phyloP scores from a whole-genome alignment of 1,140 invertebrate genomes.

The Brachionus plicatilis region DNA sequence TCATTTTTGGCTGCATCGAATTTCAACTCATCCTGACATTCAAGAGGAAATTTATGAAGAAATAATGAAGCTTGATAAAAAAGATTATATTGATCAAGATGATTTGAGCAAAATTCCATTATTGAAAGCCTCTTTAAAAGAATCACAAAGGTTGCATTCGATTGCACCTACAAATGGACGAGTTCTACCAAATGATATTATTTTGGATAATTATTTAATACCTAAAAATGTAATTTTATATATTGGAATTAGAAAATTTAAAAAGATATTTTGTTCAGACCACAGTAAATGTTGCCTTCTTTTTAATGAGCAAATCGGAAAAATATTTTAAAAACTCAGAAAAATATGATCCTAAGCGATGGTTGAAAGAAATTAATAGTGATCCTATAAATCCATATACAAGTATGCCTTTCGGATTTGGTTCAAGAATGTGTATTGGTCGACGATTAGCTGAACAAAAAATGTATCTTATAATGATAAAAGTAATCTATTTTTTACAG shows the following conservation, averaged over 20 bases:
- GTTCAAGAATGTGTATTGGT: constrained; percentile 77
- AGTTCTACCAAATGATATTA: background rate
- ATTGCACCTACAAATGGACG: background rate
- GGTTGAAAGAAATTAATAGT: constrained; percentile 51
- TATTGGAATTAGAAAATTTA: background rate
- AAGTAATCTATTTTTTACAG: background rate
- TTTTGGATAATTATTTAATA: constrained; percentile 23
- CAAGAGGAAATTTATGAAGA: constrained; percentile 30
- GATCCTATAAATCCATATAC: constrained; percentile 68
- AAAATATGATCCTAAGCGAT: constrained; percentile 48
- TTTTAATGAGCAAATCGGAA: background rate
- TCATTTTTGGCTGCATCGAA: constrained; percentile 1
- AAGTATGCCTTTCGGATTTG: constrained; percentile 79
- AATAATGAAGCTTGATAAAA: background rate
- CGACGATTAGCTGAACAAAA: constrained; percentile 80
- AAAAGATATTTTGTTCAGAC: background rate
- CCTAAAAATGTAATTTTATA: constrained; percentile 17
- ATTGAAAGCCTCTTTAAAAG: constrained; percentile 14
- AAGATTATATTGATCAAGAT: background rate
- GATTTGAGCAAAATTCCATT: constrained; percentile 7
- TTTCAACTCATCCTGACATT: background rate
- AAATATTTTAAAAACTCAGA: constrained; percentile 43
- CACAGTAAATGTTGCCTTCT: background rate
- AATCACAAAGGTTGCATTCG: background rate
- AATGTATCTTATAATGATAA: constrained; percentile 55